A percentile compares a stretch with the other conserved stretches of the same genome.
phyloP scores from a whole-genome alignment of 2,888 invertebrate genomes.

The Phalangium opilio region DNA sequence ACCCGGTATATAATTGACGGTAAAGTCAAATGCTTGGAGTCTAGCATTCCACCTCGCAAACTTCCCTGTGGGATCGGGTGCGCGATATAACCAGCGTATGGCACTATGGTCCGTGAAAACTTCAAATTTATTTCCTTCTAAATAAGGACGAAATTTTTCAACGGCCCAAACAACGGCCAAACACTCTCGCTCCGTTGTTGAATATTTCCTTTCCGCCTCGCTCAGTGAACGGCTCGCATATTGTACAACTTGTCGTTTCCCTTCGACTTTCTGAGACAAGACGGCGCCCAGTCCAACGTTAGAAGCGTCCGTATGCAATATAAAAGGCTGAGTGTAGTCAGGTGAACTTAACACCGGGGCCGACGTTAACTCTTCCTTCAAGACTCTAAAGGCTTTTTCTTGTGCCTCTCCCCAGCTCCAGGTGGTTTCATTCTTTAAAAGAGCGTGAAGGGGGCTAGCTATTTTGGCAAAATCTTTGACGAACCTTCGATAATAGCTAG shows the following conservation, averaged over 20 bases:
- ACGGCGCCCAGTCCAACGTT: constrained; percentile 21
- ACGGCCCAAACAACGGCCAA: constrained; percentile 28
- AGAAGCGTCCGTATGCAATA: constrained; percentile 22
- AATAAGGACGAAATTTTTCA: constrained; percentile 30
- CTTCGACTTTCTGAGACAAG: constrained; percentile 19
- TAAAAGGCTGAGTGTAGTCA: constrained; percentile 10
- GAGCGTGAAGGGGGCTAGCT: constrained; percentile 2
- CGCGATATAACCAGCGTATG: constrained; percentile 32
- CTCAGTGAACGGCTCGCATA: constrained; percentile 16
- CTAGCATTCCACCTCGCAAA: constrained; percentile 33
- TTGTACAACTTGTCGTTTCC: constrained; percentile 16
- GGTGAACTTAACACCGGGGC: constrained; percentile 20
- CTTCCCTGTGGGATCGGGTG: constrained; percentile 31
- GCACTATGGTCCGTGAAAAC: constrained; percentile 35
- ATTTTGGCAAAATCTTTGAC: constrained; percentile 5
- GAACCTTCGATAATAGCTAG: constrained; percentile 6
- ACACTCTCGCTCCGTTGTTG: constrained; percentile 32
- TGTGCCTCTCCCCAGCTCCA: constrained; percentile 6
- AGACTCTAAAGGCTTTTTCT: constrained; percentile 5
- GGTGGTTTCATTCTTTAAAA: constrained; percentile 5
- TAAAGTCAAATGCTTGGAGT: constrained; percentile 29
- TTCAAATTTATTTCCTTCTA: constrained; percentile 27
- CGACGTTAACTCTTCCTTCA: constrained; percentile 8
- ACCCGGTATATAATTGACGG: constrained; percentile 30
- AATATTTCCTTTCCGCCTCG: constrained; percentile 24